Base-by-base conservation (phyloP, 2,888 invertebrate species). In the Perdita meconis region DNA sequence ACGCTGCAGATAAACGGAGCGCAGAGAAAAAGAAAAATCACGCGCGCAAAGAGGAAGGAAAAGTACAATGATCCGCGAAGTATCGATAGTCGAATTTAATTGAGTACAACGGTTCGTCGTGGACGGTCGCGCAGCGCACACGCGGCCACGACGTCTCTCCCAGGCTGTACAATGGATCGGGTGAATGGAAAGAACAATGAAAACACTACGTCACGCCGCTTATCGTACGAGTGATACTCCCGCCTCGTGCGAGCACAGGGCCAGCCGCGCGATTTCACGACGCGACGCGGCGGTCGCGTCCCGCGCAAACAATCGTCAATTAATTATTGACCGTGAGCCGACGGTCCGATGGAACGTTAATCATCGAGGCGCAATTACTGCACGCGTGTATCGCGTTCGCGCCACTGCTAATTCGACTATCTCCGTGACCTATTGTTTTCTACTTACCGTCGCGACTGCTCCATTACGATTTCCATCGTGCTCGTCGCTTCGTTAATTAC, bases 121-220 rank as follows among this genome's bases (percentile, higher is more conserved):
- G 51, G 26, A 51, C 30, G 51, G 34, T 34, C 42, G 34, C 56
- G 44, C 26, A 59, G 19, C 63, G 55, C 63, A 59, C 63, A 59
- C 65, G 50, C 61, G 55, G 56, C 6, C 61, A 47, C 38, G 19
- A 50, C 57, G 30, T 53, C 69, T 60, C 50, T 60, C 22, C 34
- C 50, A 55, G 3, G 47, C 12, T 38, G 50, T 64, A 36, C 53
- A 72, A 60, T 73, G 78, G 59, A 57, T 65, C 76, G 59, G 65
- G 56, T 82, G 82, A 84, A 84, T 84, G 82, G 80, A 71, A 73
- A 78, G 82, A 80, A 82, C 80, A 84, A 84, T 84, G 84, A 84
- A 84, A 82, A 75, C 69, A 68, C 56, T 50, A 69, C 78, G 83
- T 83, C 77, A 80, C 72, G 47, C 42, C 56, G 72, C 63, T 84